Percentiles rank a stretch among this genome's conserved stretches.
phyloP scores from a whole-genome alignment of 2,113 vertebrate genomes.

The Aptenodytes patagonicus region DNA sequence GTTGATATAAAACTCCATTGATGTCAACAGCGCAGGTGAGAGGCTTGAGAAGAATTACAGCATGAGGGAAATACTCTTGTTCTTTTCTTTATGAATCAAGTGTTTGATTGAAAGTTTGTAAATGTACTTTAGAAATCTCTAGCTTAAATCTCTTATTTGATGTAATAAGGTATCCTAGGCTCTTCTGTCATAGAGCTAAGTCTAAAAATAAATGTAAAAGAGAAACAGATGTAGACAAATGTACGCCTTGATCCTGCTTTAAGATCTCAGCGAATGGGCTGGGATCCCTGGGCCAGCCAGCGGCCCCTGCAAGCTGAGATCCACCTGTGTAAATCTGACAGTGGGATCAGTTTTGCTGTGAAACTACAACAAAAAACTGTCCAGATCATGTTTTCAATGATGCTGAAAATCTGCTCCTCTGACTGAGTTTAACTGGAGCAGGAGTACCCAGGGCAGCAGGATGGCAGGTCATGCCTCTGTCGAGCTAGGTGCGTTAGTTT shows the following conservation, averaged over 20 bases:
- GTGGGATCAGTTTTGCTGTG: background rate
- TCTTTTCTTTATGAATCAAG: background rate
- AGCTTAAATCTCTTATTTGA: background rate
- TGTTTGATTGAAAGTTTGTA: background rate
- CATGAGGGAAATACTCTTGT: background rate
- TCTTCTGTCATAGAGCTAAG: background rate
- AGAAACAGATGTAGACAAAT: background rate
- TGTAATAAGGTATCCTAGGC: background rate
- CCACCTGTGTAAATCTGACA: background rate
- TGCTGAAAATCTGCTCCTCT: background rate
- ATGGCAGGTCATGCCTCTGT: background rate
- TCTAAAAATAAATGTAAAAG: background rate
- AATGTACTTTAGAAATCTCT: background rate
- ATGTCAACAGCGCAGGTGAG: background rate
- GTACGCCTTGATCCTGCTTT: background rate
- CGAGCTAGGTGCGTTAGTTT: accelerated
- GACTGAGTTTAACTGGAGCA: accelerated
- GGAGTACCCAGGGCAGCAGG: background rate
- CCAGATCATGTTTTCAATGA: background rate
- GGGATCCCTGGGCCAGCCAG: background rate
- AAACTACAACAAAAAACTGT: background rate
- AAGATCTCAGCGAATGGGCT: background rate
- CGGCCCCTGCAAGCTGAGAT: background rate
- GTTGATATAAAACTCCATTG: background rate
- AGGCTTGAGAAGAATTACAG: background rate